Percentiles rank a stretch among this genome's conserved stretches.
Evolutionary conservation across 1,140 invertebrate genomes (phyloP).

Genomic region (Phortica variegata): DNA sequence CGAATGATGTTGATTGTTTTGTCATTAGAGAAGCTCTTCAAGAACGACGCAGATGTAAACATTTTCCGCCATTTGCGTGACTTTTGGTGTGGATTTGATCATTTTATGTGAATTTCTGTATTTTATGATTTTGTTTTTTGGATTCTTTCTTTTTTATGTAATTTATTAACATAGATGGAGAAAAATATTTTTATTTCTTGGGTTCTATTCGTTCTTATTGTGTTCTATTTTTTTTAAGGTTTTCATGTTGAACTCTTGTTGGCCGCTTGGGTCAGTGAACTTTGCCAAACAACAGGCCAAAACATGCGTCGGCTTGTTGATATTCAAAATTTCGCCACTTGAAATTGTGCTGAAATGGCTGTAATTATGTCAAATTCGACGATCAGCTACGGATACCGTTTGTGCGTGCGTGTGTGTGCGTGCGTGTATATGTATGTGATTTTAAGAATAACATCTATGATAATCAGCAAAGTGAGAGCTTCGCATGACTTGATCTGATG

Average conservation of each 20-base stretch:
- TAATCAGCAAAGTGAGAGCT: neutral
- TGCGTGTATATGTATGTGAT: neutral
- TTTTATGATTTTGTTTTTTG: neutral
- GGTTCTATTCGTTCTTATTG: conserved; percentile 9
- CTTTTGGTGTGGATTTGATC: conserved; percentile 2
- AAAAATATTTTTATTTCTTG: neutral
- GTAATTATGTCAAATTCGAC: neutral
- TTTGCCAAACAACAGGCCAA: conserved; percentile 5
- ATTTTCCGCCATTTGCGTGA: conserved; percentile 6
- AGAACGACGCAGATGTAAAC: conserved; percentile 6
- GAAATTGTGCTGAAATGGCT: conserved; percentile 41
- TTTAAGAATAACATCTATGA: neutral
- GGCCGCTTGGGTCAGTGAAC: conserved; percentile 24
- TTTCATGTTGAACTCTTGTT: conserved; percentile 6
- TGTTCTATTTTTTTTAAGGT: conserved; percentile 3
- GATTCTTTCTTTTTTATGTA: too few species aligned
- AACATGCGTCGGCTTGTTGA: too few species aligned
- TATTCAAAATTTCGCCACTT: conserved; percentile 35
- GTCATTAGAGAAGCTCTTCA: conserved; percentile 39
- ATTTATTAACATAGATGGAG: too few species aligned
- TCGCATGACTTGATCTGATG: neutral
- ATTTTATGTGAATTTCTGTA: neutral
- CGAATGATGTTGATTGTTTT: conserved; percentile 41
- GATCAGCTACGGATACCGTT: neutral
- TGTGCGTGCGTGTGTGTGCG: neutral